These are phyloP conservation scores for Conger conger DNA, from an alignment of 2,113 vertebrate species.

Conservation along the genomic window DNA sequence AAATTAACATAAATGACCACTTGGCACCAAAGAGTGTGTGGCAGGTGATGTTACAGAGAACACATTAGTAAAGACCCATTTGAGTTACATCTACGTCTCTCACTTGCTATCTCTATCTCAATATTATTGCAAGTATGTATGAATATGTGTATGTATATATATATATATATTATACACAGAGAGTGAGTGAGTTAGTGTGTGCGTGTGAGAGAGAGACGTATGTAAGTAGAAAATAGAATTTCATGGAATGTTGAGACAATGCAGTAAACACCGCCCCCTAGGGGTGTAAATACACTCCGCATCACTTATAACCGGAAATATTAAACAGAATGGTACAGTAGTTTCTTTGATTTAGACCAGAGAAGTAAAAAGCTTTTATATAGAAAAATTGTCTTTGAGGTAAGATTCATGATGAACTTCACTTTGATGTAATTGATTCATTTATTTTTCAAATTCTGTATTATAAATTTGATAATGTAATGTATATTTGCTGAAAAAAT, in stretches of 20 bases:
- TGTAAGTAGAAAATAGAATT: not conserved
- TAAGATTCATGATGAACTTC: too few species aligned
- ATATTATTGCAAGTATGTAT: too few species aligned
- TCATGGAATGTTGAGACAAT: not conserved
- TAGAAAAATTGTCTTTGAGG: too few species aligned
- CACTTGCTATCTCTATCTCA: too few species aligned
- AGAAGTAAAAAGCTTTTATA: too few species aligned
- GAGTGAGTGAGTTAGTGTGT: too few species aligned
- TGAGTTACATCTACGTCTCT: not conserved
- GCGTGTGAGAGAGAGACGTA: not conserved
- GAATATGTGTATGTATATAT: too few species aligned
- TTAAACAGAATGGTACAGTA: not conserved
- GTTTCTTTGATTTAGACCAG: not conserved
- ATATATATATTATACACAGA: too few species aligned
- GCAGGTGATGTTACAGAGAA: not conserved
- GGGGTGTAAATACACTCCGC: not conserved
- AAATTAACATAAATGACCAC: not conserved
- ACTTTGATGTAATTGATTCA: too few species aligned
- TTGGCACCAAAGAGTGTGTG: not conserved
- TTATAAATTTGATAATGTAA: not conserved
- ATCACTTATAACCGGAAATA: not conserved
- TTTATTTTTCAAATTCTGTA: not conserved
- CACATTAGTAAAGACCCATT: not conserved
- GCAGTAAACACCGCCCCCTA: conserved; percentile 5
- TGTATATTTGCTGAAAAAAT: not conserved